These are phyloP conservation scores for Notolabrus celidotus DNA, from an alignment of 2,797 vertebrate species.

Conservation along the genomic window DNA sequence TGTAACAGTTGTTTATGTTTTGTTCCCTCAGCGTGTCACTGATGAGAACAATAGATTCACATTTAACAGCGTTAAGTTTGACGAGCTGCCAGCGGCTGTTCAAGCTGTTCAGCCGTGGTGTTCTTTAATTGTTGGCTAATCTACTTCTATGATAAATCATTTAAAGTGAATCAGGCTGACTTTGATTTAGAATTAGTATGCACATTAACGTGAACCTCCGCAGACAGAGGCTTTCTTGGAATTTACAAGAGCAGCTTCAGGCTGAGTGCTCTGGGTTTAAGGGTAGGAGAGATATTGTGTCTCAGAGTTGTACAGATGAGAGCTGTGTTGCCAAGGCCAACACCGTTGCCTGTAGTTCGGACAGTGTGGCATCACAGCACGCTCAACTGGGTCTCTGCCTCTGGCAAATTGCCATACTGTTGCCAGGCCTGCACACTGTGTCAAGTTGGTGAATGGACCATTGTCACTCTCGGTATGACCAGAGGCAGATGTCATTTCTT, in stretches of 20 bases:
- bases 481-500: conserved; percentile 69
- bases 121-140: conserved; percentile 69
- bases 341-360: conserved; percentile 53
- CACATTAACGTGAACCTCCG: conserved; percentile 45
- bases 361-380: conserved; percentile 63
- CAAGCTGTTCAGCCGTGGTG: conserved; percentile 37
- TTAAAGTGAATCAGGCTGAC: conserved; percentile 51
- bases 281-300: conserved; percentile 16
- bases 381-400: conserved; percentile 42
- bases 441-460: conserved; percentile 72
- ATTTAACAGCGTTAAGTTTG: conserved; percentile 40
- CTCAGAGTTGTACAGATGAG: conserved; percentile 39
- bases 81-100: conserved; percentile 63
- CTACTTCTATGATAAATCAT: conserved; percentile 55
- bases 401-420: conserved; percentile 47
- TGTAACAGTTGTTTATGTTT: conserved; percentile 12
- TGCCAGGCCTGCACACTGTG: conserved; percentile 56
- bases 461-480: conserved; percentile 74
- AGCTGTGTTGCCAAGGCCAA: conserved; percentile 39
- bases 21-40: conserved; percentile 6
- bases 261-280: conserved; percentile 32
- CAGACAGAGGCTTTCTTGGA: conserved; percentile 40
- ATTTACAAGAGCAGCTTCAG: conserved; percentile 36
- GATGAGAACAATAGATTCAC: conserved; percentile 42
- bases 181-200: conserved; percentile 60